A percentile compares a stretch with the other conserved stretches of the same genome.
phyloP scores from a whole-genome alignment of 2,113 vertebrate species.

The Aviceda subcristata region DNA sequence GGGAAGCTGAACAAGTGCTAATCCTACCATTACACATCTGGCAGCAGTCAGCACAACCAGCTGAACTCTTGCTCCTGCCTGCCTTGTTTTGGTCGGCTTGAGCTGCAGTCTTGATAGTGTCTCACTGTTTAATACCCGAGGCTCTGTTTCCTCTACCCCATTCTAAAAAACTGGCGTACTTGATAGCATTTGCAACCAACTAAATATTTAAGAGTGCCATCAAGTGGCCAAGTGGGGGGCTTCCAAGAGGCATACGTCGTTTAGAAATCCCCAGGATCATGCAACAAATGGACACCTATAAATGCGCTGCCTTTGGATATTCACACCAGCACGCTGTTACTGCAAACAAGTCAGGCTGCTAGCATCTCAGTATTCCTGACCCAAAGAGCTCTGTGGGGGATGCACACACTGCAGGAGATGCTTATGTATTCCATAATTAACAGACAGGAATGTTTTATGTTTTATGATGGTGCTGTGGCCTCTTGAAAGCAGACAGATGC shows the following conservation, averaged over 20 bases:
- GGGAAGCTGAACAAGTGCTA: not conserved
- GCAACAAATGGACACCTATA: not conserved
- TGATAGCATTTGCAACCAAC: not conserved
- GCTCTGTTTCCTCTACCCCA: not conserved
- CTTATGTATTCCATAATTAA: not conserved
- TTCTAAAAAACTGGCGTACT: not conserved
- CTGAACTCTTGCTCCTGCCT: not conserved
- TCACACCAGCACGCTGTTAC: not conserved
- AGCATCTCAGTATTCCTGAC: not conserved
- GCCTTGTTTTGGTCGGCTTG: not conserved
- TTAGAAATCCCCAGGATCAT: not conserved
- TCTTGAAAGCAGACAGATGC: not conserved
- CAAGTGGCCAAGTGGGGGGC: constrained; percentile 19
- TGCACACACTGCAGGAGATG: not conserved
- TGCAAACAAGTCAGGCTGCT: not conserved
- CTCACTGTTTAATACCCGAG: not conserved
- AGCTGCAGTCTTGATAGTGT: not conserved
- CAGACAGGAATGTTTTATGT: not conserved
- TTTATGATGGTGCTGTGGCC: not conserved
- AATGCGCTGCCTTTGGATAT: not conserved
- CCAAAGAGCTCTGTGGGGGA: not conserved
- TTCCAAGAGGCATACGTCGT: not conserved
- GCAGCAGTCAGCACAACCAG: not conserved
- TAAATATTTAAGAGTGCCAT: constrained; percentile 65
- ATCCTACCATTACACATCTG: accelerated